These are phyloP conservation scores for Acomys russatus DNA, from an alignment of 2,797 vertebrate genomes.

Conservation along the genomic window DNA sequence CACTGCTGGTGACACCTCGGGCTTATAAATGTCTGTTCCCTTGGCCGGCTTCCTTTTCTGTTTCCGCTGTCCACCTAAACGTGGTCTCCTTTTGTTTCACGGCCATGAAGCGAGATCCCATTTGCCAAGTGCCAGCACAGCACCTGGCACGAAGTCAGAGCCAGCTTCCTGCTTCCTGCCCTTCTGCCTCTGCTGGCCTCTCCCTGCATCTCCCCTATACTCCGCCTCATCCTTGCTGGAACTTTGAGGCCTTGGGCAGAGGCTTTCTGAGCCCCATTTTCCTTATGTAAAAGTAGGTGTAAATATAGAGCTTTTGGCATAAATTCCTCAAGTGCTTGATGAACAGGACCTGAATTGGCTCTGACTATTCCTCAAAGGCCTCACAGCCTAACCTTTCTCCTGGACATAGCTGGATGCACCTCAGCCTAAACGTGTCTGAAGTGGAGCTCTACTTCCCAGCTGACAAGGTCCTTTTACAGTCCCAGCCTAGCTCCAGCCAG, in stretches of 20 bases:
- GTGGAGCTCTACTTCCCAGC: not conserved
- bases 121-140: conserved; percentile 43
- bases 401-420: not conserved
- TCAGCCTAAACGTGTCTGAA: not conserved
- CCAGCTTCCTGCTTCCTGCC: conserved; percentile 41
- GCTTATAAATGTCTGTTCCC: not conserved
- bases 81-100: conserved; percentile 1
- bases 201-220: not conserved
- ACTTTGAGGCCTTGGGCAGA: not conserved
- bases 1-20: not conserved
- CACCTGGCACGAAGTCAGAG: conserved; percentile 23
- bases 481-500: not conserved
- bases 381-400: no score
- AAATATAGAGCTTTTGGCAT: not conserved
- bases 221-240: not conserved
- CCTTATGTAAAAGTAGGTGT: not conserved
- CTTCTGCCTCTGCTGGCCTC: not conserved
- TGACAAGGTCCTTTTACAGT: not conserved
- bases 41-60: conserved; percentile 10
- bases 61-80: not conserved
- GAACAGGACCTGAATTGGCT: not conserved
- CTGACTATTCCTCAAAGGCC: not conserved
- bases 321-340: not conserved
- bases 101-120: not conserved
- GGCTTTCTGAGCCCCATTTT: not conserved